Evolutionary conservation across 37 sponge, comb jelly and placozoan genomes (phyloP), one percentile per base, ranked within the genome.

Genomic region (Haliclona indistincta): DNA sequence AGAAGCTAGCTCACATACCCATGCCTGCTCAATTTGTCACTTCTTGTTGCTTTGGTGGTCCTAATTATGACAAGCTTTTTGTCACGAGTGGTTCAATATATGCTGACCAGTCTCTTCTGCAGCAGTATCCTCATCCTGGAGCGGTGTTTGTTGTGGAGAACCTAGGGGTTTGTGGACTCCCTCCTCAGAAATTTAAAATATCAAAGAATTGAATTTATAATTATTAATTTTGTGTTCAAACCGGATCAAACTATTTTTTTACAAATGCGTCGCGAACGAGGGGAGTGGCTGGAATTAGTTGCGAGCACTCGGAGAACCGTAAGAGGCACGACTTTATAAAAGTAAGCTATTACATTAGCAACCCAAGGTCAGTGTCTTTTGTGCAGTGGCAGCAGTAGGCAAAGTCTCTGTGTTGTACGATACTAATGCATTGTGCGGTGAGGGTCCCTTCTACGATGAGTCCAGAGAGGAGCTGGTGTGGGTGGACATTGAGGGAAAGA

Each of bases 1-100:
- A 87, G n/a, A 26, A 26, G 30, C 10, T 87, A 7, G 19, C 32
- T 19, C 44, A 36, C 17, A 37, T 87, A 6, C 35, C 8, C 15
- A 52, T 87, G 25, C 88, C 88, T 0, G 81, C 77, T 10, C 38
- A 29, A 13, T 26, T 38, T 13, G 61, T 68, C 29, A 87, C 82
- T 0, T 87, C 88, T 32, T 87, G 88, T 41, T 81, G 82, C 64
- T 87, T 87, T 68, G 88, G 88, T 61, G 88, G 88, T 10, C 76
- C 82, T 0, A 44, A 81, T 56, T 77, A 70, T 40, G 54, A 60
- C 3, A 64, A 53, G 56, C 30, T 87, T 54, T 81, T 79, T 62
- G 88, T 87, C 54, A 87, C 88, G 17, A 68, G 70, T 63, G 85
- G 73, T 0, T 20, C 58, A 1, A 5, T 63, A 0, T 35, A 17